Evolutionary conservation across 2,113 vertebrate species (phyloP), one percentile per base, ranked within the genome.

Genomic region (Crypturellus undulatus): DNA sequence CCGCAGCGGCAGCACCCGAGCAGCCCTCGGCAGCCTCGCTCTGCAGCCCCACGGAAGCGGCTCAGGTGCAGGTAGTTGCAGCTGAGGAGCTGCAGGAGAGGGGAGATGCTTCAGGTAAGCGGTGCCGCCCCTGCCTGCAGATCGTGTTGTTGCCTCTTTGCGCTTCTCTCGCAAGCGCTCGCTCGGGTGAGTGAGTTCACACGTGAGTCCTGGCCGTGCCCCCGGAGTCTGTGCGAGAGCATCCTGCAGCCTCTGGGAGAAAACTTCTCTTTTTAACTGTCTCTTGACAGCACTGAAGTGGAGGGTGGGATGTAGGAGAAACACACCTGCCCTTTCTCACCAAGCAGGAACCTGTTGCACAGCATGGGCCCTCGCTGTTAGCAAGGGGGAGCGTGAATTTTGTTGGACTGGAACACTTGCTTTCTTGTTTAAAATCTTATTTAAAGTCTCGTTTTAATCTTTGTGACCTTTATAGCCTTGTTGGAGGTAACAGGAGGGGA

Each of bases 81-180:
- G 42, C 63, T 42, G 86, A 43, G 0, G 0, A 75, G 43, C 0
- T 0, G 84, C 84, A 77, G 26, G 72, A 79, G 56, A 65, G 52
- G 24, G 67, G 62, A 62, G 52, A 28, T 70, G 83, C 30, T 88
- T 0, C 17, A 77, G 28, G 28, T 52, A 77, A 84, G 43, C 51
- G 42, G 86, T 90, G 49, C 65, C 2, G 0, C 54, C 81, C 73
- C 45, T 3, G 30, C 40, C 47, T 47, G 47, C 47, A 0, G 0
- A 10, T 2, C 5, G 2, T 56, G 26, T 4, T 58, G 49, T 40
- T 0, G 0, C 73, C 3, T 60, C 92, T 68, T 73, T 79, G 26
- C 4, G 13, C 54, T 67, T 87, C 52, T 28, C 26, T 16, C 15
- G 52, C 13, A 28, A 28, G 26, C 26, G 52, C 26, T 12, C 13